Base-by-base conservation (phyloP, 2,888 invertebrate species). In the Drosophila ezoana region DNA sequence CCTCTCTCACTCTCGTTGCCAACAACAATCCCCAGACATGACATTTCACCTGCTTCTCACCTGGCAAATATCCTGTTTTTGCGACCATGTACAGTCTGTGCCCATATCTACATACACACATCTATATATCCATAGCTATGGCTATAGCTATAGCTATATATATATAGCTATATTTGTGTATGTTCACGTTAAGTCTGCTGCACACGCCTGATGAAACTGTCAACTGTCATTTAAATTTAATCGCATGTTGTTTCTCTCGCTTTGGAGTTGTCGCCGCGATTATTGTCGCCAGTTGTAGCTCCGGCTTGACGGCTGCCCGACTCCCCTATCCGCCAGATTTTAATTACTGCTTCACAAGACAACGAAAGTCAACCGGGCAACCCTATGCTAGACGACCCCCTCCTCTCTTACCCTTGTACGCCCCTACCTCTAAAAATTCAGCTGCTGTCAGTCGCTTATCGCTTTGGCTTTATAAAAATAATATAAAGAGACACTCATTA, bases 191-290 rank as follows among this genome's bases (percentile, higher is more conserved):
- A 59, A 74, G 75, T 79, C 72, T 69, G 78, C 59, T 69, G 60
- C 64, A 51, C 68, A 60, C 48, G 59, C 52, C 71, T 82, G 82
- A 82, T 83, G 82, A 79, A 87, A 81, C 88, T 87, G 88, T 87
- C 88, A 87, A 85, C 82, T 83, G 83, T 87, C 83, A 85, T 82
- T 87, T 87, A 81, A 87, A 84, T 81, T 82, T 82, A 83, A 87
- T 83, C 88, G 72, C 88, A 72, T 85, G 88, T 76, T 81, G 68
- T 72, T 71, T 66, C 78, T 53, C 71, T 72, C 72, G 64, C 77
- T 79, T 76, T 66, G 56, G 63, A 70, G 67, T 73, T 79, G 81
- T 80, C 75, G 64, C 79, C 69, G 74, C 82, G 82, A 87, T 83
- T 83, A 83, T 83, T 83, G 86, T 87, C 87, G 78, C 63, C 75